Base-by-base conservation (phyloP, 2,113 vertebrate species). In the Atherinomorus stipes region DNA sequence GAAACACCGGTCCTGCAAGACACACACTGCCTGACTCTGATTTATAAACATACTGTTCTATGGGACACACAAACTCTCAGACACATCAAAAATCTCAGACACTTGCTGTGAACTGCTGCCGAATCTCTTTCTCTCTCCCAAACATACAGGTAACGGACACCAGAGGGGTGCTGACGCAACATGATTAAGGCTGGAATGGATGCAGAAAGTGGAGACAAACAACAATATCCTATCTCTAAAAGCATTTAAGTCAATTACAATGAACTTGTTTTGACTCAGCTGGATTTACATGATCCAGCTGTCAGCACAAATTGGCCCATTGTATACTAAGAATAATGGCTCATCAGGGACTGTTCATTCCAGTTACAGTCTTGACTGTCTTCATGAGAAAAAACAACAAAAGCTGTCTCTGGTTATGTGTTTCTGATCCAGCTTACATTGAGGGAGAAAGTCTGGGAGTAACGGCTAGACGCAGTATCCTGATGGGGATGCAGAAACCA, bases 1-100 rank as follows among this genome's bases (percentile, higher is more conserved):
- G 90, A 93, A 93, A 91, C 88, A 90, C 85, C 83, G 85, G 86
- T 67, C 81, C 85, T 80, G 83, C 89, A 79, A 86, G 68, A 89
- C 73, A 89, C 90, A 87, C 88, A 84, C 75, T 70, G 86, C 69
- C 74, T 57, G 76, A 81, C 84, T 78, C 66, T 80, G 75, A 84
- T 85, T 85, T 85, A 88, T 83, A 89, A 85, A 89, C 86, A 90
- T 13, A 66, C 64, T 18, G 45, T 78, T 81, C 60, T 54, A 57
- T 34, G 57, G 42, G 52, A 71, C 73, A 63, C 76, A 59, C 77
- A 68, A 74, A 74, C 71, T 26, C 22, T 4, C 68, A 50, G 4
- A 74, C 15, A 71, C 57, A 70, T 79, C 62, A 64, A 74, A 83
- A 81, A 82, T 73, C 72, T 83, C 83, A 67, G 67, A 12, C 15